These are phyloP conservation scores for Nannoperca australis DNA, from an alignment of 2,797 vertebrate species.

Conservation along the genomic window DNA sequence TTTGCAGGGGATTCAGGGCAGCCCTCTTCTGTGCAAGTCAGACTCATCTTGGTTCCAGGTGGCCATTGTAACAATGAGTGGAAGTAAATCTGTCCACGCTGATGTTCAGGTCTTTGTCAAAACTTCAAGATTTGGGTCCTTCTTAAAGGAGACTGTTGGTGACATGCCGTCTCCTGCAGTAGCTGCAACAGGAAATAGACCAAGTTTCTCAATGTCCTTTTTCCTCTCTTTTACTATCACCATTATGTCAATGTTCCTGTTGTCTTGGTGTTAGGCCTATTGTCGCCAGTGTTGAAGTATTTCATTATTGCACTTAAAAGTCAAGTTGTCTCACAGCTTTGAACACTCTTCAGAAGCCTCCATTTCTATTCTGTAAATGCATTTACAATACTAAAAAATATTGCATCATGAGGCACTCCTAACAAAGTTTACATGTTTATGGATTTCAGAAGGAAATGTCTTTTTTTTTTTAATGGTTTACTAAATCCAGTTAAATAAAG, in stretches of 20 bases:
- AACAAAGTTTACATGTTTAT: conserved; percentile 11
- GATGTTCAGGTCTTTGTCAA: conserved; percentile 61
- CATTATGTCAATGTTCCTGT: conserved; percentile 23
- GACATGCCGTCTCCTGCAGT: conserved; percentile 41
- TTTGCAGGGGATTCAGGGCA: conserved; percentile 52
- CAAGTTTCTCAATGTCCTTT: conserved; percentile 15
- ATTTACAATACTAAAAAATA: neutral
- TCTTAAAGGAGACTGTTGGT: conserved; percentile 57
- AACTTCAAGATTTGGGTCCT: conserved; percentile 46
- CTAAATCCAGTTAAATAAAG: conserved; percentile 8
- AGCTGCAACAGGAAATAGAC: conserved; percentile 26
- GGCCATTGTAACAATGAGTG: conserved; percentile 38
- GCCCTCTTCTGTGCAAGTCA: conserved; percentile 65
- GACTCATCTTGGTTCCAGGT: conserved; percentile 67
- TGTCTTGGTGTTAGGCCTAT: conserved; percentile 9
- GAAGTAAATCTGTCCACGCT: conserved; percentile 13
- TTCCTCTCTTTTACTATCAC: conserved; percentile 24
- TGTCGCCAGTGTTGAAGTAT: neutral
- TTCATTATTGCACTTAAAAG: conserved; percentile 20
- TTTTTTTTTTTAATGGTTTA: conserved; percentile 1
- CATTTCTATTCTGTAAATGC: conserved; percentile 2
- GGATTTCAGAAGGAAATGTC: neutral
- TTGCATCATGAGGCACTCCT: neutral
- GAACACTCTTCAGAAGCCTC: neutral
- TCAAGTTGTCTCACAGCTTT: neutral